Percentiles rank a stretch among this genome's conserved stretches.
These are phyloP conservation scores for Mormyrops attenuatus DNA, from an alignment of 2,797 vertebrate genomes.

Conservation along the genomic window DNA sequence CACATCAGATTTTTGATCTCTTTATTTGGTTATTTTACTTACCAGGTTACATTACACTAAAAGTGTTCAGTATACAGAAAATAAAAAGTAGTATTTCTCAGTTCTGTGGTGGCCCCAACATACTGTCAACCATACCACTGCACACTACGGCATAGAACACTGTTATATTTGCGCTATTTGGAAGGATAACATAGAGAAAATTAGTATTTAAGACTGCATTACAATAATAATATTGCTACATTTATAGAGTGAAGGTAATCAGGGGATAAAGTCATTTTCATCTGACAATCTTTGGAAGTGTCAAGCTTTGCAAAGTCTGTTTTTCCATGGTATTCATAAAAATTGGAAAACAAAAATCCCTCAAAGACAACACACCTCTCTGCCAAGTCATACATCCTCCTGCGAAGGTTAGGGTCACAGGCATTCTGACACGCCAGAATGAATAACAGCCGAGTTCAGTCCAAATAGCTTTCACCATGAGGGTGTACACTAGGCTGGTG, in stretches of 20 bases:
- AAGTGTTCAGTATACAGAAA: conserved; percentile 14
- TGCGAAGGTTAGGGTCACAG: conserved; percentile 44
- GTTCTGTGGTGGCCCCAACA: neutral
- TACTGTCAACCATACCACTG: neutral
- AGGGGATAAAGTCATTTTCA: neutral
- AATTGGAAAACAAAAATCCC: neutral
- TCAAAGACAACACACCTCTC: neutral
- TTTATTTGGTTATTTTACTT: conserved; percentile 10
- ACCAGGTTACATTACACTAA: conserved; percentile 12
- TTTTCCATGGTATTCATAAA: neutral
- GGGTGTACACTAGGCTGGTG: conserved; percentile 41
- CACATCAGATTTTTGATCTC: neutral
- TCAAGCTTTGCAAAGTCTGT: conserved; percentile 12
- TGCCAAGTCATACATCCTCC: neutral
- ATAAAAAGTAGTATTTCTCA: conserved; percentile 5
- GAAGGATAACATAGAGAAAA: conserved; percentile 9
- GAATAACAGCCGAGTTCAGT: conserved; percentile 20
- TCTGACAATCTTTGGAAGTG: conserved; percentile 22
- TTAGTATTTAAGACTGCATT: conserved; percentile 1
- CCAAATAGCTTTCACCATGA: conserved; percentile 26
- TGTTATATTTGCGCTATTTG: neutral
- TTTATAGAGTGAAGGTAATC: neutral
- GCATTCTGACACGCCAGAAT: conserved; percentile 18
- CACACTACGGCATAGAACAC: neutral
- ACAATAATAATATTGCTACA: conserved; percentile 10